Evolutionary conservation across 2,113 vertebrate genomes (phyloP).

Genomic region (Pterocles orientalis): DNA sequence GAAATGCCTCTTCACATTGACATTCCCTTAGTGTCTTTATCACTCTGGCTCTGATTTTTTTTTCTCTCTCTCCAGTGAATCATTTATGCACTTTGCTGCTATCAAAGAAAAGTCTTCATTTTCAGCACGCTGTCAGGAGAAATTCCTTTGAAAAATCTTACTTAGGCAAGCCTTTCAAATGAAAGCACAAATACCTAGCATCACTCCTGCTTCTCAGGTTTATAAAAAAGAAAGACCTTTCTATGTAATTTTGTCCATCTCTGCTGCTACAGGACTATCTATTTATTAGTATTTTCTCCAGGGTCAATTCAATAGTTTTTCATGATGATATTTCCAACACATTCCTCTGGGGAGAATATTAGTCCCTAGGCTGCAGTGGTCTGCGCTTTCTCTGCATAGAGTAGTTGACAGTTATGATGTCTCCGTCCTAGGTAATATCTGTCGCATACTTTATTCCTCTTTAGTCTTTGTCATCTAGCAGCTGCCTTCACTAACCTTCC

Average conservation of each 20-base stretch:
- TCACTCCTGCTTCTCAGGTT: background rate
- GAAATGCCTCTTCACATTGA: conserved; percentile 5
- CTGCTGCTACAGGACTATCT: background rate
- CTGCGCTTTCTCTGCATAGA: background rate
- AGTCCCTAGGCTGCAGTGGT: background rate
- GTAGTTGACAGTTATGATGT: background rate
- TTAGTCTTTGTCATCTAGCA: background rate
- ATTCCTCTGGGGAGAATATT: background rate
- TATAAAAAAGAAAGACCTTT: background rate
- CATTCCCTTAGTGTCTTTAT: background rate
- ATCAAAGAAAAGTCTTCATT: conserved; percentile 43
- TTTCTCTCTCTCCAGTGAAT: background rate
- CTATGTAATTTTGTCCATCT: background rate
- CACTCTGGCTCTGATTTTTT: background rate
- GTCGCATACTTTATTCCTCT: background rate
- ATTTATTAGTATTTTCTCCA: background rate
- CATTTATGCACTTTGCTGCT: conserved; percentile 37
- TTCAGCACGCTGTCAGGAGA: background rate
- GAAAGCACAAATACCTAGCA: background rate
- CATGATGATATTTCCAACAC: background rate
- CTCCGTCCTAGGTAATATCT: background rate
- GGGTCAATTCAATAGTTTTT: background rate
- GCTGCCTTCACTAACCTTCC: background rate
- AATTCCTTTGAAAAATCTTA: conserved; percentile 20
- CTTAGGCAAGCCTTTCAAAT: background rate